Evolutionary conservation across 2,113 vertebrate species (phyloP).

Genomic region (Clinocottus analis): DNA sequence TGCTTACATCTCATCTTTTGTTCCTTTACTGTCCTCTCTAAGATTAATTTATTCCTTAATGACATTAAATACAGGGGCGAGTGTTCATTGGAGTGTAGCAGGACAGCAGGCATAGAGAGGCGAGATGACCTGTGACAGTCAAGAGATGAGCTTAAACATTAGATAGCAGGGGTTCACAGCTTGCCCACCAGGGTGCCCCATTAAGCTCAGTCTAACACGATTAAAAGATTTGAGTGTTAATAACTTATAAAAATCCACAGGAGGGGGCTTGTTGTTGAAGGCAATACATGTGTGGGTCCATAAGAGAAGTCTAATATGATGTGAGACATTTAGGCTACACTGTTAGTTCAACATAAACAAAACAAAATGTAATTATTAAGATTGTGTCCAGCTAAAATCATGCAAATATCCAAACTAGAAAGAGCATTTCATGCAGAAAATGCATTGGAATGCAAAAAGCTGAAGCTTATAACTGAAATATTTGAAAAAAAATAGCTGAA

Average conservation of each 20-base stretch:
- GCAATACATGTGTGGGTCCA: not conserved
- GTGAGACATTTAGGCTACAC: not conserved
- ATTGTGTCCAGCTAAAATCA: not conserved
- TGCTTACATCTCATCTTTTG: not conserved
- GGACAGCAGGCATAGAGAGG: not conserved
- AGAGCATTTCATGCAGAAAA: no score
- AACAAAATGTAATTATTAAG: not conserved
- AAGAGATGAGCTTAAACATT: slow-evolving; percentile 20
- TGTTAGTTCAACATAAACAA: not conserved
- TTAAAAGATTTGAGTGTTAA: slow-evolving; percentile 28
- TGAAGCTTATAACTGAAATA: no score
- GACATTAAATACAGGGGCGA: not conserved
- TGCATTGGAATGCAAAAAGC: no score
- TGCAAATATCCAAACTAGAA: no score
- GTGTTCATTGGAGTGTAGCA: slow-evolving; percentile 3
- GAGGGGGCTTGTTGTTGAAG: not conserved
- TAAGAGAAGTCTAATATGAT: not conserved
- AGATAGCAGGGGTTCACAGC: slow-evolving; percentile 27
- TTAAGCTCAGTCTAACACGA: slow-evolving; percentile 31
- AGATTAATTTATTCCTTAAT: not conserved
- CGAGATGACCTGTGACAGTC: slow-evolving; percentile 13
- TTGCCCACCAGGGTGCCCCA: slow-evolving; percentile 31
- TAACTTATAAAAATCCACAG: slow-evolving; percentile 17
- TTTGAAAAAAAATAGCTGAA: no score
- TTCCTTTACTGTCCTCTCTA: not conserved